phyloP scores from a whole-genome alignment of 2,113 vertebrate genomes.

The Eonycteris spelaea region DNA sequence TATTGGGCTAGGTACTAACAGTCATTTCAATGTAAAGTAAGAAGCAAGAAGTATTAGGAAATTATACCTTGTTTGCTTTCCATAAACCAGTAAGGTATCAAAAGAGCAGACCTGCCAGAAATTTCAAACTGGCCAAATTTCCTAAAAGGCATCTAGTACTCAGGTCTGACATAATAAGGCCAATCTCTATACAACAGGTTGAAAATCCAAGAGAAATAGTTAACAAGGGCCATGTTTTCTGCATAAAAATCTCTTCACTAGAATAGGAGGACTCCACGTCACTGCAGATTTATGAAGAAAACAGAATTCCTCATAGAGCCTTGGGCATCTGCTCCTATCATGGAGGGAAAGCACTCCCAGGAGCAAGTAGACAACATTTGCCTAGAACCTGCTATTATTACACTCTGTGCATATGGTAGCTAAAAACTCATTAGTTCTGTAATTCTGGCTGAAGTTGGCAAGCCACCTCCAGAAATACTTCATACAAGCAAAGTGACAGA shows the following conservation, averaged over 20 bases:
- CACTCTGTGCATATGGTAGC: constrained; percentile 75
- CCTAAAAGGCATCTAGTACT: constrained; percentile 45
- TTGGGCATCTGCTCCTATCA: constrained; percentile 77
- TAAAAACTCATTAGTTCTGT: constrained; percentile 78
- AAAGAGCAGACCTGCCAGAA: constrained; percentile 42
- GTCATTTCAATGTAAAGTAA: constrained; percentile 10
- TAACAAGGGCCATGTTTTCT: constrained; percentile 63
- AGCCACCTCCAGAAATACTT: constrained; percentile 77
- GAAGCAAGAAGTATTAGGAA: constrained; percentile 19
- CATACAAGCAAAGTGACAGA: constrained; percentile 75
- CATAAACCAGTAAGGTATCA: constrained; percentile 45
- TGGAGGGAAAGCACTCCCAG: constrained; percentile 73
- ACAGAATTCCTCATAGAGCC: constrained; percentile 77
- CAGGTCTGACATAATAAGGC: constrained; percentile 31
- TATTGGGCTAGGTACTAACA: neutral
- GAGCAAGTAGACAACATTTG: constrained; percentile 76
- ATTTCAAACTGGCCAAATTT: constrained; percentile 33
- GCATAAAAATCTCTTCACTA: constrained; percentile 55
- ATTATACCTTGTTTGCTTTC: constrained; percentile 41
- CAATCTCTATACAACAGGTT: constrained; percentile 33
- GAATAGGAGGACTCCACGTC: constrained; percentile 64
- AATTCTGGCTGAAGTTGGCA: constrained; percentile 78
- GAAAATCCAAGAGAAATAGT: constrained; percentile 53
- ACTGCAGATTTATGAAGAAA: constrained; percentile 77
- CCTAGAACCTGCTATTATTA: constrained; percentile 80